phyloP scores from a whole-genome alignment of 2,113 vertebrate species.

The Neomonachus schauinslandi region DNA sequence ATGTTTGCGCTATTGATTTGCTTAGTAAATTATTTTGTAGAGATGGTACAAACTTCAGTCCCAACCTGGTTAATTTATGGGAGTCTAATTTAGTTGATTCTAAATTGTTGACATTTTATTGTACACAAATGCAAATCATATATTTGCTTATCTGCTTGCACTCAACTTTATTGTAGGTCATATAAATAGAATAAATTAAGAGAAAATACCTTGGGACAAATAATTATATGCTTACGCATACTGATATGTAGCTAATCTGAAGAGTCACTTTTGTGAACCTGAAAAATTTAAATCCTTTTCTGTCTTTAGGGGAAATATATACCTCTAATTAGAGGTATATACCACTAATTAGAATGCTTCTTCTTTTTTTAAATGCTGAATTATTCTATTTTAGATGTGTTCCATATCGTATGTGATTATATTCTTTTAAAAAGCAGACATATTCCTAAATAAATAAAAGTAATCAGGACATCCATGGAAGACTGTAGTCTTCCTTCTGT shows the following conservation, averaged over 20 bases:
- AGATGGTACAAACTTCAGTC: not conserved
- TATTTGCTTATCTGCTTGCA: conserved; percentile 63
- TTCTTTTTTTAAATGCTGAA: conserved; percentile 8
- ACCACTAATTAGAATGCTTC: conserved; percentile 2
- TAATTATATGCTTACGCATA: conserved; percentile 28
- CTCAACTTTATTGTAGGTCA: conserved; percentile 45
- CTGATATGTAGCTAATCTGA: not conserved
- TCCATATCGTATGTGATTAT: not conserved
- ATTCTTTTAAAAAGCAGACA: conserved; percentile 40
- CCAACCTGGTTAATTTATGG: conserved; percentile 44
- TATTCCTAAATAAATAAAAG: conserved; percentile 49
- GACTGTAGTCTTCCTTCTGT: not conserved
- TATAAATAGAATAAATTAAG: conserved; percentile 65
- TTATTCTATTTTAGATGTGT: conserved; percentile 33
- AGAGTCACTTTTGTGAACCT: conserved; percentile 38
- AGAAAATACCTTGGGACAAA: conserved; percentile 57
- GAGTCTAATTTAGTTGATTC: conserved; percentile 60
- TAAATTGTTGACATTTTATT: conserved; percentile 68
- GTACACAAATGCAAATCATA: conserved; percentile 60
- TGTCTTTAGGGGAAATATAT: conserved; percentile 8
- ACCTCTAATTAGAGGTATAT: not conserved
- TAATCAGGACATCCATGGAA: not conserved
- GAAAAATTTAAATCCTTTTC: conserved; percentile 1
- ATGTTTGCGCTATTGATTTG: conserved; percentile 51
- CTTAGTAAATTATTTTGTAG: conserved; percentile 54